Conservation (phyloP, 2,113 vertebrate species). For the Pomatostomus ruficeps region DNA sequence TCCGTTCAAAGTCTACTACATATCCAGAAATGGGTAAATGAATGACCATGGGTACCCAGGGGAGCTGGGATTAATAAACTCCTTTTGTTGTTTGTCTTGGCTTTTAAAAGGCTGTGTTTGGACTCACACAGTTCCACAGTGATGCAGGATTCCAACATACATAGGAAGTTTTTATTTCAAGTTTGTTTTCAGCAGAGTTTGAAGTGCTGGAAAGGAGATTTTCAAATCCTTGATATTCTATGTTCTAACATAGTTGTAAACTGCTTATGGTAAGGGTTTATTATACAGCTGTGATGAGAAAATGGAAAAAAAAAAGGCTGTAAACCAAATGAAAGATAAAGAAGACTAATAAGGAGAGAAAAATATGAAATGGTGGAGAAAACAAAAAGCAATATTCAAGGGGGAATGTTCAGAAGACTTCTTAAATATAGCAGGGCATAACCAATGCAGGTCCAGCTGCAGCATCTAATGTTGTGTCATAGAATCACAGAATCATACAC, state of each 20-base stretch:
- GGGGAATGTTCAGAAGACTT: background rate
- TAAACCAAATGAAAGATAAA: background rate
- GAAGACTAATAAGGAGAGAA: background rate
- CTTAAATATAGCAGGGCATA: background rate
- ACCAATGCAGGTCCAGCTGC: background rate
- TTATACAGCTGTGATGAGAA: background rate
- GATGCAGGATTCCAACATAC: background rate
- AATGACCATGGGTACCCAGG: background rate
- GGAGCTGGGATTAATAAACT: background rate
- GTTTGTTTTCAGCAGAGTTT: background rate
- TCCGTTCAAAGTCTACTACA: background rate
- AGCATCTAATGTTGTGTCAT: background rate
- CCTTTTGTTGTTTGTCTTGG: conserved; percentile 7
- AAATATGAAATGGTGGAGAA: background rate
- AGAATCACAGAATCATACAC: background rate
- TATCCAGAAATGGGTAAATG: background rate
- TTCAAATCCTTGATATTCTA: background rate
- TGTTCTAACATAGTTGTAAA: background rate
- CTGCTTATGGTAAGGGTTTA: background rate
- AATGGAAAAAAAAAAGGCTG: background rate
- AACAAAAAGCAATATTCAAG: background rate
- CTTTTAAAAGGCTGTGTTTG: background rate
- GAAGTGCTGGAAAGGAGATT: background rate
- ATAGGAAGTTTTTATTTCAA: background rate
- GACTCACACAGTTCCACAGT: background rate